Conservation (phyloP, 53 echinoderm and acorn worm genomes). For the Holothuria scabra region DNA sequence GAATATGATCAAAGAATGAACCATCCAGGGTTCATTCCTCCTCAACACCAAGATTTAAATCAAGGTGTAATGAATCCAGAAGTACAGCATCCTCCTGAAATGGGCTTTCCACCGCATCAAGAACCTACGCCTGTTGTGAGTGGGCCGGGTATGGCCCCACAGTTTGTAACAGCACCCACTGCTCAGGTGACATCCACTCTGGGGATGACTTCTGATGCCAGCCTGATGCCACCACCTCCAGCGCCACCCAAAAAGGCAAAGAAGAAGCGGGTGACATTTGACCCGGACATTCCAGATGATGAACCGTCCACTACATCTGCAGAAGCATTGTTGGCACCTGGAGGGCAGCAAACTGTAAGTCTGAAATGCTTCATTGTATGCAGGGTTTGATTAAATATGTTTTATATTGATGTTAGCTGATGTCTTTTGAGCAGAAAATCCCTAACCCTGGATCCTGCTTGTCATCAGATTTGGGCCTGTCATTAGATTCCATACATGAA, state of each 20-base stretch:
- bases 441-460: no score
- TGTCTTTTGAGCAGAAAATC: no score
- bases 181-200: not conserved
- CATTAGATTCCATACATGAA: no score
- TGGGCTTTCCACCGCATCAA: not conserved
- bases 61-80: not conserved
- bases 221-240: conserved; percentile 47
- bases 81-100: not conserved
- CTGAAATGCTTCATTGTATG: no score
- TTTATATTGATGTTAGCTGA: no score
- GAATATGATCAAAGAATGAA: conserved; percentile 60
- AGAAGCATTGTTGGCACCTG: conserved; percentile 1
- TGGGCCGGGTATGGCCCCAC: not conserved
- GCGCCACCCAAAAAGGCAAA: conserved; percentile 48
- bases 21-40: conserved; percentile 47
- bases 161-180: not conserved
- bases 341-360: conserved; percentile 45
- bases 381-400: no score
- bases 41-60: conserved; percentile 8
- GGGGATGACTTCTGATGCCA: not conserved
- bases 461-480: no score
- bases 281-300: conserved; percentile 47
- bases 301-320: conserved; percentile 27
- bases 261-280: conserved; percentile 45
- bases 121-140: conserved; percentile 4